These are phyloP conservation scores for Hypsibius dujardini DNA, from an alignment of 1,140 invertebrate genomes.

Conservation along the genomic window DNA sequence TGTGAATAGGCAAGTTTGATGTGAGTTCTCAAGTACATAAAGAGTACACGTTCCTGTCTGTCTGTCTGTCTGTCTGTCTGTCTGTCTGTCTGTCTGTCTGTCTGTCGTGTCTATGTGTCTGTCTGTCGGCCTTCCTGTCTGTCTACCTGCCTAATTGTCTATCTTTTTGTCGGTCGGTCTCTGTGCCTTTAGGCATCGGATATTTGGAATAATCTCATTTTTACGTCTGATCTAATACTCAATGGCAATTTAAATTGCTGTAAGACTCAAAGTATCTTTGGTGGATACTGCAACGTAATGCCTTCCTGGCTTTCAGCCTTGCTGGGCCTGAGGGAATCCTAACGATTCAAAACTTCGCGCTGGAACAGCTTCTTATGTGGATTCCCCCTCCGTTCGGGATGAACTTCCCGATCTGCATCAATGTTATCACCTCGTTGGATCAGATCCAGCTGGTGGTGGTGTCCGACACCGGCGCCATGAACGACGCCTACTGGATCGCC, in stretches of 20 bases:
- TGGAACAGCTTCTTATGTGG: slow-evolving; percentile 8
- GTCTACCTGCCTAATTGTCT: no score
- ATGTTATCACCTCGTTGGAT: background rate
- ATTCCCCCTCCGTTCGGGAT: slow-evolving; percentile 1
- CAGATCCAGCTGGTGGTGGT: slow-evolving; percentile 13
- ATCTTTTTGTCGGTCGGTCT: no score
- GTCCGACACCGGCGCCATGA: background rate
- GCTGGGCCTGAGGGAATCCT: background rate
- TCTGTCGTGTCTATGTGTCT: no score
- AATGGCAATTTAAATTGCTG: no score
- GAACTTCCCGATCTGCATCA: background rate
- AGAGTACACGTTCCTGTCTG: no score
- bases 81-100: no score
- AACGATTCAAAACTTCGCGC: background rate
- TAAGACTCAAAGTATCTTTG: no score
- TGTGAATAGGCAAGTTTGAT: slow-evolving; percentile 2
- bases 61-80: no score
- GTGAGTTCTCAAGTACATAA: background rate
- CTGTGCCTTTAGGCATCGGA: no score
- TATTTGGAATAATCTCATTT: no score
- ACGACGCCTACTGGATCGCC: slow-evolving; percentile 16
- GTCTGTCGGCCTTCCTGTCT: no score
- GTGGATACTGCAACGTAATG: background rate
- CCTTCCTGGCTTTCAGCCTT: background rate
- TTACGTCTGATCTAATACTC: no score